These are phyloP conservation scores for Hipparchia semele DNA, from an alignment of 2,888 invertebrate species.

Conservation along the genomic window DNA sequence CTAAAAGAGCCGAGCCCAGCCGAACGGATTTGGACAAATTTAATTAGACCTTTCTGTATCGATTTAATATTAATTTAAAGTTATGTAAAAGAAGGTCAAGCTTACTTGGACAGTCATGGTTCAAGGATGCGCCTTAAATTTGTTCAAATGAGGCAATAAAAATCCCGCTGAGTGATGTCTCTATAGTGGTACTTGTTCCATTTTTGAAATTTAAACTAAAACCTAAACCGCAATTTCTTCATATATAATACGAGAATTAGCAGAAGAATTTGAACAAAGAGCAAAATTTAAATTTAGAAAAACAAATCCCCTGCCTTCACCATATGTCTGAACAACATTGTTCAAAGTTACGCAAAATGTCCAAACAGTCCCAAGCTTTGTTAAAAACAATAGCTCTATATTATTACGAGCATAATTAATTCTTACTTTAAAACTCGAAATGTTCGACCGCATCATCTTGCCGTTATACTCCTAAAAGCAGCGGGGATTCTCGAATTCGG, in stretches of 20 bases:
- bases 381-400: constrained; percentile 72
- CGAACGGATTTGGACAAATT: constrained; percentile 21
- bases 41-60: constrained; percentile 22
- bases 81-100: constrained; percentile 46
- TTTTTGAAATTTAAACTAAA: not conserved
- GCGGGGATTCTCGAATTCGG: constrained; percentile 52
- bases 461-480: constrained; percentile 76
- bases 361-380: constrained; percentile 70
- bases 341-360: constrained; percentile 78
- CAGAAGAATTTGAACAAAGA: constrained; percentile 10
- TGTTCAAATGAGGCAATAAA: constrained; percentile 75
- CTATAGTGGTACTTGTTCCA: constrained; percentile 46
- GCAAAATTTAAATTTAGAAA: constrained; percentile 6
- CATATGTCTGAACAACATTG: constrained; percentile 45
- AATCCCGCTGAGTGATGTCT: constrained; percentile 71
- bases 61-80: constrained; percentile 8
- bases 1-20: constrained; percentile 43
- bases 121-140: constrained; percentile 73
- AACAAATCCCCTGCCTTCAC: constrained; percentile 11
- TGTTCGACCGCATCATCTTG: constrained; percentile 69
- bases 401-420: constrained; percentile 80
- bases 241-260: not conserved
- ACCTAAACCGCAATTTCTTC: not conserved
- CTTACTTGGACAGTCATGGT: constrained; percentile 60
- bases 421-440: constrained; percentile 64